phyloP scores from a whole-genome alignment of 1,140 invertebrate genomes.

The Metaphire vulgaris region DNA sequence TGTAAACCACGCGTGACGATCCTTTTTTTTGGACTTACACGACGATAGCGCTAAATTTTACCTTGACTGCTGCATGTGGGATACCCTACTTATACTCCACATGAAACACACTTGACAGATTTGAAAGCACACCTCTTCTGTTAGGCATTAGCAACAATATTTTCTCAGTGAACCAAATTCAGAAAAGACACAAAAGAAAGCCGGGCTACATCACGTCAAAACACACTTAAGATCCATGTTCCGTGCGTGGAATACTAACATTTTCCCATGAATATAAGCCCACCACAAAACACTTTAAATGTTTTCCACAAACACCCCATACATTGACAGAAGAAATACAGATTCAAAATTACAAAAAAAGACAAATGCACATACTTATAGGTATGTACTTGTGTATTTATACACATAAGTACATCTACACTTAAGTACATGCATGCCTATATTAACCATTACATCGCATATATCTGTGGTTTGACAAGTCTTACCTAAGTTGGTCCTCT shows the following conservation, averaged over 20 bases:
- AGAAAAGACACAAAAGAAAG: too few species aligned
- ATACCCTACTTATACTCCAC: neutral
- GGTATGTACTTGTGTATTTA: too few species aligned
- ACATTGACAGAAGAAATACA: neutral
- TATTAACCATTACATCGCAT: too few species aligned
- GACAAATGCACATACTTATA: too few species aligned
- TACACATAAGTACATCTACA: neutral
- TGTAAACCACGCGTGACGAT: neutral
- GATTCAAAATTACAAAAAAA: neutral
- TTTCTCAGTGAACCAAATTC: neutral
- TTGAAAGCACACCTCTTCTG: too few species aligned
- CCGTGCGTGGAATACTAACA: too few species aligned
- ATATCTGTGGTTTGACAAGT: neutral
- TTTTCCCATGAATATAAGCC: neutral
- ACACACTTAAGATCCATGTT: too few species aligned
- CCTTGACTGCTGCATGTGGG: neutral
- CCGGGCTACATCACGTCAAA: too few species aligned
- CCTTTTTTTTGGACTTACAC: too few species aligned
- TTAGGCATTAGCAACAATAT: neutral
- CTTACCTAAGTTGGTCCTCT: conserved; percentile 87
- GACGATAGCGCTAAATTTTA: neutral
- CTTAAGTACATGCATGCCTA: neutral
- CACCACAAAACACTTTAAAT: neutral
- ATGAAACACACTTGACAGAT: too few species aligned
- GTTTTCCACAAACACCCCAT: neutral